Base-by-base conservation (phyloP, 2,888 invertebrate species). In the Drosophila parthenogenetica region DNA sequence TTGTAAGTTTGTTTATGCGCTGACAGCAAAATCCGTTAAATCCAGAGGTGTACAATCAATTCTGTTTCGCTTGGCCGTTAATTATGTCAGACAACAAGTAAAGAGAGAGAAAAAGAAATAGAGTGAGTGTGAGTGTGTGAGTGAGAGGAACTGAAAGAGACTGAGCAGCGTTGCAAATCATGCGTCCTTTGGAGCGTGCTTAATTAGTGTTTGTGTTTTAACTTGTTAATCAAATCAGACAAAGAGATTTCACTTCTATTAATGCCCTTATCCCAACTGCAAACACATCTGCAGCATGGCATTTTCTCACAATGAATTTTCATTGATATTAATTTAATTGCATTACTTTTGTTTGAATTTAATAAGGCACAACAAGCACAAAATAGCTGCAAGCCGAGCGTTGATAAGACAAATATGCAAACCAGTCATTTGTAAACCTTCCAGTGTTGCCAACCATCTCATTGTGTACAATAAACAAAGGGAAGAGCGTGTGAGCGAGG, bases 11-110 rank as follows among this genome's bases (percentile, higher is more conserved):
- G 39, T 43, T 42, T 40, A 45, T 40, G 37, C n/a, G 43, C 46
- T 39, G 64, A 65, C 72, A 60, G 49, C 42, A 16, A 70, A 69
- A 76, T 53, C 80, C 55, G 64, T 59, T 69, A 69, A 76, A 57
- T 64, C 73, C 58, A 70, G 48, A 66, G 65, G 51, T 29, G 60
- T 49, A 50, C 43, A 65, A 62, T 53, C 57, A 40, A 62, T 64
- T 64, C 55, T 60, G 61, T 61, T 69, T 48, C 69, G 48, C 46
- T 62, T 35, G 42, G 48, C 60, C 58, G 63, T 77, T 78, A 70
- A 77, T 77, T 67, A 78, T 77, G 63, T 58, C 69, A 60, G 57
- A 46, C 50, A 42, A 0, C 32, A 17, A 32, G 17, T 8, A 22
- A 16, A 14, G 43, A 43, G 40, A n/a, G 32, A 55, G 42, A 35